Evolutionary conservation across 1,140 invertebrate species (phyloP), one percentile per base, ranked within the genome.

Genomic region (Drosophila eugracilis): DNA sequence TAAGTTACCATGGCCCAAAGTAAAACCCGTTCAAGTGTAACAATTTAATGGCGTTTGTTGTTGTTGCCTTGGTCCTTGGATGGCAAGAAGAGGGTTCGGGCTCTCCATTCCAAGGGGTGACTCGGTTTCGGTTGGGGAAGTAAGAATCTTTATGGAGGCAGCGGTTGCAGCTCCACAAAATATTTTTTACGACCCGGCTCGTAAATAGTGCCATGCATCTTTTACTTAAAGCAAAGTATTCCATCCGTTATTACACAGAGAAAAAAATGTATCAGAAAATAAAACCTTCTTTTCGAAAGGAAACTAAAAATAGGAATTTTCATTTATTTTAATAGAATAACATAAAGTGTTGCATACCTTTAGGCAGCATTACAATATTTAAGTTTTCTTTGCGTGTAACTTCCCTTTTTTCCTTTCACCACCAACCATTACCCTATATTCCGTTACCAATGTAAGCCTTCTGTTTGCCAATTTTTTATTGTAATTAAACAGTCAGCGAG

Each of bases 21-120:
- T 79, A 78, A 89, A 80, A 89, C 74, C 86, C 85, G 84, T 81
- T 89, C 85, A 81, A 89, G 85, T 89, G 85, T 89, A 89, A 89
- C 80, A 89, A 85, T 89, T 89, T 89, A 89, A 89, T 89, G 86
- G 85, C 85, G 75, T 30, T 86, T 84, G 58, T 79, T 85, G 71
- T 76, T 77, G 73, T 60, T 66, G 62, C 53, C 41, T 41, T 24
- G 39, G 37, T 54, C 36, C 17, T 17, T 4, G 17, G 12, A 17
- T 50, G 42, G 54, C n/a, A n/a, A 5, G 15, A 36, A 21, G 49
- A 44, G 30, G 54, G 55, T 28, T 28, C 32, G 17, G 42, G 24
- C 17, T n/a, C 26, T 42, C 42, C 14, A n/a, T 12, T 30, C 15
- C 14, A 24, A 45, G 49, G 49, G 67, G 32, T 39, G 36, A 28